Base-by-base conservation (phyloP, 2,113 vertebrate species). In the Solea solea region DNA sequence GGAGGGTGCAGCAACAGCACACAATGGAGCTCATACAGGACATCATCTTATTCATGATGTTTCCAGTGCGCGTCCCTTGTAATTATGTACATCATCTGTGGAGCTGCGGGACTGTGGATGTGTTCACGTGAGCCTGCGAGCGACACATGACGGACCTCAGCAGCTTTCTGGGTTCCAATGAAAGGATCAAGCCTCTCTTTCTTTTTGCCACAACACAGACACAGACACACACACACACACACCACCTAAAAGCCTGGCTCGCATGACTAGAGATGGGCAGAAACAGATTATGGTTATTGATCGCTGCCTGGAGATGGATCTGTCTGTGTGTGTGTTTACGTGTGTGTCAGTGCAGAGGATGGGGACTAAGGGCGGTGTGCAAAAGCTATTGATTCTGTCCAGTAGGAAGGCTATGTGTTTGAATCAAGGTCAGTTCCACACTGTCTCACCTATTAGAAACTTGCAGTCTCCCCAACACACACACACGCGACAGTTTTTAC, bases 271-370 rank as follows among this genome's bases (percentile, higher is more conserved):
- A 93, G 92, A 93, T 91, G 92, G 95, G 94, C 95, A 94, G 93
- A 92, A 89, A 92, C 94, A 96, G 96, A 98, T 98, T 96, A 99
- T 94, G 95, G 95, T 92, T 95, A 98, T 97, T 88, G 95, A 98
- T 96, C 76, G 91, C 89, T 90, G 94, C 94, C 94, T 87, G 92
- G 91, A 95, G 94, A 96, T 95, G 93, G 92, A 91, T 94, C 95
- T 94, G 3, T 48, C 93, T 89, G 93, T 56, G 69, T 80, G 79
- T 74, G 72, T 82, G 77, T 83, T 48, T 86, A 59, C 64, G 76
- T 81, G 76, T 87, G 84, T 89, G 77, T 82, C 80, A 83, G 83
- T 84, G 64, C 60, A 80, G 72, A 86, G 77, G 76, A 92, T 93
- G 86, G 82, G 89, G 93, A 93, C 93, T 91, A 21, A 55, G 82